Percentiles rank a stretch among this genome's conserved stretches.
Conservation (phyloP, 2,113 vertebrate species). For the Panthera uncia region DNA sequence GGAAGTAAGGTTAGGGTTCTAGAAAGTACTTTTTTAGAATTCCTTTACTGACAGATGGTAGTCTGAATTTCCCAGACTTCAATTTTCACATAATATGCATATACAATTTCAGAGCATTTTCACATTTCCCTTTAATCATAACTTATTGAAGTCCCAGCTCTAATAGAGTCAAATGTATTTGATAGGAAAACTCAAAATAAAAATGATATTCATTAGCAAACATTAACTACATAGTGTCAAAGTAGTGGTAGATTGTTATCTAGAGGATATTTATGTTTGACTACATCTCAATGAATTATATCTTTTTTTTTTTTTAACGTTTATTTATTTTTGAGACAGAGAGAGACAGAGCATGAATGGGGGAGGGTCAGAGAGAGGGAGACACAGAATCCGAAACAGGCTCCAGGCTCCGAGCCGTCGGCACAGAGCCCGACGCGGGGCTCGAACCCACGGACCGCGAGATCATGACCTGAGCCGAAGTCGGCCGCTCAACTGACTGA, state of each 20-base stretch:
- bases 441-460: no score
- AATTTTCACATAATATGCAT: not conserved
- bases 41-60: not conserved
- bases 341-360: no score
- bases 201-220: not conserved
- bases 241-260: not conserved
- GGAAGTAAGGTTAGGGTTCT: not conserved
- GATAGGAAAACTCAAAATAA: not conserved
- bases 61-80: not conserved
- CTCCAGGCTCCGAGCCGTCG: no score
- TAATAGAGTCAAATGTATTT: not conserved
- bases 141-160: not conserved
- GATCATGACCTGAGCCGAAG: no score
- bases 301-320: no score
- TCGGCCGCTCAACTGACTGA: no score
- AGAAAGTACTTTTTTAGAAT: not conserved
- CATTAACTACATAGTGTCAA: not conserved
- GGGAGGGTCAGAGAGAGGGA: no score
- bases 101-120: not conserved
- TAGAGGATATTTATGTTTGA: not conserved
- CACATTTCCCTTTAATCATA: not conserved
- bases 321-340: no score
- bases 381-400: no score
- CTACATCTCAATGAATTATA: not conserved
- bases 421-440: no score